phyloP scores from a whole-genome alignment of 2,888 invertebrate genomes.

The Stenurella melanura region DNA sequence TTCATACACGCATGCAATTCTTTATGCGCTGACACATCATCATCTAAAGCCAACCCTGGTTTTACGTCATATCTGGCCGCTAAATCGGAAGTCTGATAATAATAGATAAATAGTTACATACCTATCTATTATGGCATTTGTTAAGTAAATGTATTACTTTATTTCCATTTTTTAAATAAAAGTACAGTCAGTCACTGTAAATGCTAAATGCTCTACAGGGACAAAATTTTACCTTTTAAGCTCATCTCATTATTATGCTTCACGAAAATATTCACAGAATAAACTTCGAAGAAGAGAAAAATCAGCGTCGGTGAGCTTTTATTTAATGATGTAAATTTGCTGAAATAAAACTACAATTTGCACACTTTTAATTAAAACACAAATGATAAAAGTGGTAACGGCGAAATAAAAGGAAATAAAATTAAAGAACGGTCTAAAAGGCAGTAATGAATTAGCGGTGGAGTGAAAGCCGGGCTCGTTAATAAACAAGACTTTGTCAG shows the following conservation, averaged over 20 bases:
- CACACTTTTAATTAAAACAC: conserved; percentile 40
- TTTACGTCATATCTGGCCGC: no score
- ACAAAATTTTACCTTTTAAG: not conserved
- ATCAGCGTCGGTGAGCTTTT: conserved; percentile 7
- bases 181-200: not conserved
- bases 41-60: no score
- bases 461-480: conserved; percentile 45
- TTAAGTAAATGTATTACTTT: no score
- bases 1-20: no score
- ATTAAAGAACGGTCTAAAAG: conserved; percentile 36
- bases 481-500: conserved; percentile 52
- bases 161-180: no score
- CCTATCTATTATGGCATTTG: no score
- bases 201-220: not conserved
- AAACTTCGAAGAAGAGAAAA: conserved; percentile 14
- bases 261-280: not conserved
- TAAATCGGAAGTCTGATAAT: no score
- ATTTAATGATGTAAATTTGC: conserved; percentile 21
- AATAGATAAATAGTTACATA: no score
- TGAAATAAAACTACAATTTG: conserved; percentile 39
- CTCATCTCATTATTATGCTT: not conserved
- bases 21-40: no score
- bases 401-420: conserved; percentile 35
- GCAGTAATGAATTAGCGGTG: conserved; percentile 42
- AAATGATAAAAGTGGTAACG: conserved; percentile 35